A percentile compares a stretch with the other conserved stretches of the same genome.
Conservation (phyloP, 2,113 vertebrate species). For the Aplodontia rufa region DNA sequence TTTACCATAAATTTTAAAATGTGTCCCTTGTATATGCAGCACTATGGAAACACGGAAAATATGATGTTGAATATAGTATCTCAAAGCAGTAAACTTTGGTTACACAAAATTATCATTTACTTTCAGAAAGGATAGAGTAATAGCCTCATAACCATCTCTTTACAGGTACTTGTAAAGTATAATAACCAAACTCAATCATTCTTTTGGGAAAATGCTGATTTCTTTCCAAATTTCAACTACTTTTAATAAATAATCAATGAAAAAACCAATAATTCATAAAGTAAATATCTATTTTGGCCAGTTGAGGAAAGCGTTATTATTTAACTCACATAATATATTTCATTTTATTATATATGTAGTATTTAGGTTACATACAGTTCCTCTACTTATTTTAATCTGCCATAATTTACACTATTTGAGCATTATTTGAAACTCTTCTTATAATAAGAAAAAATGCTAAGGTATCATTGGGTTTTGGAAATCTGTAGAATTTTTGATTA, state of each 20-base stretch:
- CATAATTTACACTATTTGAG: neutral
- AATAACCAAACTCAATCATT: neutral
- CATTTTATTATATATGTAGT: neutral
- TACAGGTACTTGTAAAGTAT: neutral
- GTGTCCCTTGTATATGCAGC: neutral
- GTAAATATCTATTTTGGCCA: neutral
- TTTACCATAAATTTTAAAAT: constrained; percentile 25
- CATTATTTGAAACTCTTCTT: neutral
- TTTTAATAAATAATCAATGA: neutral
- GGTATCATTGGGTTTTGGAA: neutral
- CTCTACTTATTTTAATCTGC: neutral
- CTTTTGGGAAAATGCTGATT: neutral
- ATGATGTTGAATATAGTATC: neutral
- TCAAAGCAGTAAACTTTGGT: neutral
- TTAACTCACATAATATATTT: neutral
- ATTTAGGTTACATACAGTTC: neutral
- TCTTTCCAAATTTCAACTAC: neutral
- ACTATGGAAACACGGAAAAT: neutral
- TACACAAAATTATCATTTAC: neutral
- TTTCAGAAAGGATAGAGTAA: neutral
- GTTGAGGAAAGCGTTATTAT: neutral
- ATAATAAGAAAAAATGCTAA: neutral
- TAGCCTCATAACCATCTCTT: neutral
- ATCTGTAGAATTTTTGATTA: neutral
- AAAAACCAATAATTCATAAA: neutral